A percentile compares a stretch with the other conserved stretches of the same genome.
Evolutionary conservation across 2,113 vertebrate genomes (phyloP).

Genomic region (Gulo gulo): DNA sequence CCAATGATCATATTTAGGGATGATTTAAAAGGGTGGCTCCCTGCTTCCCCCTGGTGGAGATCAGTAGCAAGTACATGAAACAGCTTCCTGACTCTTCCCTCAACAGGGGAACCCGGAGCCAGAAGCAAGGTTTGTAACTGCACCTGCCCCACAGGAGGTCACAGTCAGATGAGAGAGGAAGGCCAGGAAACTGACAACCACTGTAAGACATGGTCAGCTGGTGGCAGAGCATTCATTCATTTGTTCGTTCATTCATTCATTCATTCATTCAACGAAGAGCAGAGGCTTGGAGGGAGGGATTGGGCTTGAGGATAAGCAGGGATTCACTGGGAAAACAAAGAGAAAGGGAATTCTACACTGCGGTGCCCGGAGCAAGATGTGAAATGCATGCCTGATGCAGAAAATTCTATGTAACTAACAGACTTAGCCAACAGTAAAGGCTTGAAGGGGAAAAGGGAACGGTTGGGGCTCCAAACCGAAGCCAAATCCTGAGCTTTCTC

Average conservation of each 20-base stretch:
- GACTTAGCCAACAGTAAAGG: too few relatives aligned
- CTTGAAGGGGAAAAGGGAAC: not conserved
- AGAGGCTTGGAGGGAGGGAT: not conserved
- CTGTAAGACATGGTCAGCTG: fast-evolving
- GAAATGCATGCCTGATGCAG: not conserved
- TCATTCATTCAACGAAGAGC: not conserved
- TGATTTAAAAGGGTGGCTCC: not conserved
- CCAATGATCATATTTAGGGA: not conserved
- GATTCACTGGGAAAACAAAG: not conserved
- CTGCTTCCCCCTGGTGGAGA: constrained; percentile 33
- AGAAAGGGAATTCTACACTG: not conserved
- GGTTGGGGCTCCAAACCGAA: too few relatives aligned
- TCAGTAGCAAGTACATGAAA: not conserved
- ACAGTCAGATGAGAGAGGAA: not conserved
- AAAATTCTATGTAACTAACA: too few relatives aligned
- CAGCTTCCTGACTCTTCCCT: fast-evolving
- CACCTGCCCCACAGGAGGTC: not conserved
- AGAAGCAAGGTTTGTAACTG: not conserved
- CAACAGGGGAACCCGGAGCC: fast-evolving
- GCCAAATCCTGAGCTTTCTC: not conserved
- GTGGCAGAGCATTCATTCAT: not conserved
- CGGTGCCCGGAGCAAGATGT: fast-evolving
- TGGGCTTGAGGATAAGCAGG: not conserved
- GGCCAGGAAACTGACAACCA: not conserved
- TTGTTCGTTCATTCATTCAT: not conserved